These are phyloP conservation scores for Mirounga angustirostris DNA, from an alignment of 2,113 vertebrate genomes.

Conservation along the genomic window DNA sequence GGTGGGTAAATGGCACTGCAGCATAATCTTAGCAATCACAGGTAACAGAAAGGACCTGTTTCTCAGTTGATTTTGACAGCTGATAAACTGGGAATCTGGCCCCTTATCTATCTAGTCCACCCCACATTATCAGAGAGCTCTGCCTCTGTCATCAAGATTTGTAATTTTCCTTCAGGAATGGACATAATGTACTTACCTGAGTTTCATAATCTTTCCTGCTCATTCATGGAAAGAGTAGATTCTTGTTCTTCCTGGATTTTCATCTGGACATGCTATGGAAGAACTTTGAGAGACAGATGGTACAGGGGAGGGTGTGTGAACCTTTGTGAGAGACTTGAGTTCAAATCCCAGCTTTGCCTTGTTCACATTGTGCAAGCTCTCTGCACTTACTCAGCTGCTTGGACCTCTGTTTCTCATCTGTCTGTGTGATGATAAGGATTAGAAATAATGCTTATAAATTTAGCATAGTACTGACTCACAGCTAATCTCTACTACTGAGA, in stretches of 20 bases:
- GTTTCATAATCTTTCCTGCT: not conserved
- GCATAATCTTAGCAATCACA: not conserved
- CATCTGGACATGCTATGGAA: not conserved
- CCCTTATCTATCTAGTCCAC: not conserved
- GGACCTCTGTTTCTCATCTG: not conserved
- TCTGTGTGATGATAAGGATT: not conserved
- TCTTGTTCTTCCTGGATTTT: not conserved
- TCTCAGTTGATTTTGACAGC: not conserved
- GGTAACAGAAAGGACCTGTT: not conserved
- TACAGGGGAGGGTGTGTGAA: not conserved
- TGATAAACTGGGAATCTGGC: not conserved
- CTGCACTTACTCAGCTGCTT: not conserved
- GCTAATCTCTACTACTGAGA: not conserved
- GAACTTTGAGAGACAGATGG: not conserved
- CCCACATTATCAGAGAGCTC: not conserved
- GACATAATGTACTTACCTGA: not conserved
- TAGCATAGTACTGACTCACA: not conserved
- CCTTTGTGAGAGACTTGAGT: not conserved
- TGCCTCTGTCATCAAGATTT: not conserved
- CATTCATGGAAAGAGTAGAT: not conserved
- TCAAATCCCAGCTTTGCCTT: not conserved
- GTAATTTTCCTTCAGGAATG: not conserved
- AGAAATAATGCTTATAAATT: not conserved
- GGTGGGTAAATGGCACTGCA: constrained; percentile 76
- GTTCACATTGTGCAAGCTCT: not conserved